Evolutionary conservation across 2,113 vertebrate species (phyloP), one percentile per base, ranked within the genome.

Genomic region (Sapayoa aenigma): DNA sequence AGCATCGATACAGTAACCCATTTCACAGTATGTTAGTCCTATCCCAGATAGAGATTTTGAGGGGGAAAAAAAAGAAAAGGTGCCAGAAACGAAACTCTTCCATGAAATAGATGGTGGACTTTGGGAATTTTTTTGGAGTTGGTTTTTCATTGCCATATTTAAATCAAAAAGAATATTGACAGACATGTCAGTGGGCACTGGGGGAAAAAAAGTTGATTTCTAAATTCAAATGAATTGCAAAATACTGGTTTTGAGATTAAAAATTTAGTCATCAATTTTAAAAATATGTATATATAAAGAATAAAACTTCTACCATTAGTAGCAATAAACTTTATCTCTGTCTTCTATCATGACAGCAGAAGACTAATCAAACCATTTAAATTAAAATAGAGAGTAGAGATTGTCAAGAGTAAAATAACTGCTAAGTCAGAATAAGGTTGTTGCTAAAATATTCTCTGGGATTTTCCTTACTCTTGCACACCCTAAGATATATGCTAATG

Each of bases 361-460:
- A 82, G 35, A 56, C 35, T 62, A 77, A 82, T 75, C 81, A 75
- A 93, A 90, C 28, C 52, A 76, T 88, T 87, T 79, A n/a, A 85
- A 83, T 93, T 73, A 66, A 93, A 94, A 83, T 53, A 46, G 46
- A 82, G 12, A 14, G 21, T 49, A 82, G 49, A 68, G 66, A 89
- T 72, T 84, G 17, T 91, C 72, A 49, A 79, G 49, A 82, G 41
- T 91, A 42, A 90, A 85, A 79, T 75, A 87, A 82, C 28, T 9
- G 47, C 14, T 56, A 78, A 90, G 35, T 60, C 41, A 73, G 66
- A 79, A 19, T 6, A 50, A 83, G 23, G 18, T 88, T 92, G 69
- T 86, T 77, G 72, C 75, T 90, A 56, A 49, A 69, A 76, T 49
- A 69, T 90, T 88, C 95, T 68, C 42, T 7, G 4, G 67, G 67